These are phyloP conservation scores for Gryon sp. DNA, from an alignment of 1,140 invertebrate genomes.

Conservation along the genomic window DNA sequence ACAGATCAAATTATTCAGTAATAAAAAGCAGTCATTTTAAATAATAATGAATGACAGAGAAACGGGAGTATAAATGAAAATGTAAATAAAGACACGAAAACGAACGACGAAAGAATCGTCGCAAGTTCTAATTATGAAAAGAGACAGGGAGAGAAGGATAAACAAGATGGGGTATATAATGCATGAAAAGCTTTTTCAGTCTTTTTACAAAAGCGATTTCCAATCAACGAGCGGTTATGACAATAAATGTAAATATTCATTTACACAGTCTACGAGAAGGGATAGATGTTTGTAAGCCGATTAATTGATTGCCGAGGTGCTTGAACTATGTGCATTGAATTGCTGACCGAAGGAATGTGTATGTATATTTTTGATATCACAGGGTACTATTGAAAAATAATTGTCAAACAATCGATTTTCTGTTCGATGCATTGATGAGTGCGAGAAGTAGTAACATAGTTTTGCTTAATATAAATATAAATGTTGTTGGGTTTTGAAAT, in stretches of 20 bases:
- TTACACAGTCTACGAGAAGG: neutral
- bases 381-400: too few relatives aligned
- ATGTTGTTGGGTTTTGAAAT: too few relatives aligned
- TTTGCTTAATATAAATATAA: too few relatives aligned
- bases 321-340: neutral
- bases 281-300: neutral
- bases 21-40: constrained; percentile 11
- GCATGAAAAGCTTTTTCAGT: too few relatives aligned
- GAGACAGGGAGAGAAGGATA: neutral
- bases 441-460: too few relatives aligned
- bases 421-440: too few relatives aligned
- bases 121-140: constrained; percentile 8
- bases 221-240: neutral
- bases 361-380: too few relatives aligned
- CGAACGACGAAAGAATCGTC: neutral
- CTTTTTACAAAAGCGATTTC: neutral
- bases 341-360: neutral
- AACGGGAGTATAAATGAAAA: too few relatives aligned
- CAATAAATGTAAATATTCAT: neutral
- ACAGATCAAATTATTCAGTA: constrained; percentile 11
- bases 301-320: neutral
- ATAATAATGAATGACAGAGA: neutral
- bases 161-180: too few relatives aligned
- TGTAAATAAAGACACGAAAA: neutral
- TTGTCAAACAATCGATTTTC: too few relatives aligned